Percentiles rank a stretch among this genome's conserved stretches.
Evolutionary conservation across 2,888 invertebrate species (phyloP).

Genomic region (Lepidocyrtoides sp.): DNA sequence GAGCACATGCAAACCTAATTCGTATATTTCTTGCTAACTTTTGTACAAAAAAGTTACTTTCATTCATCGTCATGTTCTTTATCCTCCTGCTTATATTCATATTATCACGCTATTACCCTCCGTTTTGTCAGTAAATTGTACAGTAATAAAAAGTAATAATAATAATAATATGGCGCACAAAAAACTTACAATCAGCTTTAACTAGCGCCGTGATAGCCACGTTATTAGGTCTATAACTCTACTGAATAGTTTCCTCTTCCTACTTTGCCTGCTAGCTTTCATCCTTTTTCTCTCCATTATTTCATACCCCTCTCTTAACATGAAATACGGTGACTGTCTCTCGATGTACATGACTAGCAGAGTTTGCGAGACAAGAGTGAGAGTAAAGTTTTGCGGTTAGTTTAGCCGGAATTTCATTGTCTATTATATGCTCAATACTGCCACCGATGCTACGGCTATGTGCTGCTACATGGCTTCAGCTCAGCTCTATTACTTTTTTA

Average conservation of each 20-base stretch:
- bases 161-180: constrained; percentile 64
- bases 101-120: constrained; percentile 66
- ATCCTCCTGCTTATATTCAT: constrained; percentile 41
- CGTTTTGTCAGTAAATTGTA: constrained; percentile 66
- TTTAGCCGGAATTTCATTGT: constrained; percentile 68
- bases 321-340: background rate
- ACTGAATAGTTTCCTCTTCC: constrained; percentile 65
- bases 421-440: background rate
- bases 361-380: too few species aligned
- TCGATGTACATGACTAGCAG: background rate
- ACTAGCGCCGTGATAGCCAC: constrained; percentile 62
- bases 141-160: constrained; percentile 65
- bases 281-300: constrained; percentile 17
- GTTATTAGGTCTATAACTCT: constrained; percentile 70
- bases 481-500: constrained; percentile 12
- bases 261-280: constrained; percentile 1
- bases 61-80: too few species aligned
- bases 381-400: constrained; percentile 61
- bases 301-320: too few species aligned
- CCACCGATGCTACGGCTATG: background rate
- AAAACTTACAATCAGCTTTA: constrained; percentile 59
- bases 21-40: too few species aligned
- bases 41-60: background rate
- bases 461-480: background rate
- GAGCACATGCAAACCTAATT: background rate